These are phyloP conservation scores for Ormyrus labotus DNA, from an alignment of 2,888 invertebrate genomes.

Conservation along the genomic window DNA sequence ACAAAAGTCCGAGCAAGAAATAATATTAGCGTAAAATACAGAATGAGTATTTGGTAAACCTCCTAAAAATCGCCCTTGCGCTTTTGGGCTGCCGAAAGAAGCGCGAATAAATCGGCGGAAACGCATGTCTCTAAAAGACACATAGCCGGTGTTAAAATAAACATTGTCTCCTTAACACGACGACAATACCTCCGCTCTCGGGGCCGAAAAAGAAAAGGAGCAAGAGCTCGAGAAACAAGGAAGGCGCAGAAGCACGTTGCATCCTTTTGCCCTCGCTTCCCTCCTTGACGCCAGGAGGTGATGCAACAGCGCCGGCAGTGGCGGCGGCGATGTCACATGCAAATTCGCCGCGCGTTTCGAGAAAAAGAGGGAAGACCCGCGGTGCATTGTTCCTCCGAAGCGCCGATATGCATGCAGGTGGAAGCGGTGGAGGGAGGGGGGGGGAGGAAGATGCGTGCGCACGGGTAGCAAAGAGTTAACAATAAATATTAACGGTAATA, in stretches of 20 bases:
- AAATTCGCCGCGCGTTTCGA: slow-evolving; percentile 50
- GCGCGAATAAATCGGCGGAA: slow-evolving; percentile 24
- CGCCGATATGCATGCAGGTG: slow-evolving; percentile 1
- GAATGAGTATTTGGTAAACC: no score
- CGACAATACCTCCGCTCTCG: slow-evolving; percentile 32
- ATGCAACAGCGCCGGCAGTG: not conserved
- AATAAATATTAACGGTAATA: slow-evolving; percentile 70
- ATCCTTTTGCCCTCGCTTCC: not conserved
- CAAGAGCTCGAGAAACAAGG: not conserved
- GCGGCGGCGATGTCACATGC: slow-evolving; percentile 53
- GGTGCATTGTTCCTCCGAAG: slow-evolving; percentile 5
- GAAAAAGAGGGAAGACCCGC: not conserved
- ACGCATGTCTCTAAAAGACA: slow-evolving; percentile 22
- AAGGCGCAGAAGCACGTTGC: not conserved
- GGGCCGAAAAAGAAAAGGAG: not conserved
- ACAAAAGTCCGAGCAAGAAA: no score
- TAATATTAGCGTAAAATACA: no score
- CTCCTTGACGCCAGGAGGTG: not conserved
- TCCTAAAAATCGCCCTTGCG: no score
- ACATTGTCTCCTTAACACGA: slow-evolving; percentile 29
- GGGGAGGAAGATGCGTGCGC: slow-evolving; percentile 18
- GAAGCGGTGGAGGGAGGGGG: slow-evolving; percentile 37
- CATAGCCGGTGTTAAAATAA: slow-evolving; percentile 41
- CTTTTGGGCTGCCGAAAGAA: not conserved
- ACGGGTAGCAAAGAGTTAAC: slow-evolving; percentile 59